Evolutionary conservation across 2,113 vertebrate species (phyloP).

Genomic region (Leucopsar rothschildi): DNA sequence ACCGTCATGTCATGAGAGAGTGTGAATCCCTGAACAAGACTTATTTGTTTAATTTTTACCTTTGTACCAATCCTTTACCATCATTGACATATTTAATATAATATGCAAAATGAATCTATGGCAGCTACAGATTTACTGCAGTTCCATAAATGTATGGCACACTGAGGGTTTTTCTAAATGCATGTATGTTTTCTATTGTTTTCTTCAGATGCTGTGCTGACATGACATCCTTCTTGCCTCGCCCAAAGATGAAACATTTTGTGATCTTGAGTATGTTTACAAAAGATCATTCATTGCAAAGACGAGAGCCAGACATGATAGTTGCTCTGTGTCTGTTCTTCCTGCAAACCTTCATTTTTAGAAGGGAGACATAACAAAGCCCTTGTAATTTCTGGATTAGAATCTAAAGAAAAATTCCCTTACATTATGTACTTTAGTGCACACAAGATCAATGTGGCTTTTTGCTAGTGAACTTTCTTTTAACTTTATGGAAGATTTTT

Average conservation of each 20-base stretch:
- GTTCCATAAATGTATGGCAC: not conserved
- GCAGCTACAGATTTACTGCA: not conserved
- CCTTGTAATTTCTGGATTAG: not conserved
- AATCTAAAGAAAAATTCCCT: constrained; percentile 28
- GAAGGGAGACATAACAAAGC: not conserved
- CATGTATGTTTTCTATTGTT: not conserved
- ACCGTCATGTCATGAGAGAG: not conserved
- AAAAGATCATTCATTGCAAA: constrained; percentile 11
- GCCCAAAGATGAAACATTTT: constrained; percentile 29
- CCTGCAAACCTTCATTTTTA: not conserved
- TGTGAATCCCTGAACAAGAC: not conserved
- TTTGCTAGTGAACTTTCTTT: not conserved
- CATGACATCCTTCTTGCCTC: constrained; percentile 3
- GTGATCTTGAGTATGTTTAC: constrained; percentile 27
- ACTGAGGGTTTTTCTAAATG: constrained; percentile 11
- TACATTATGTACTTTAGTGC: not conserved
- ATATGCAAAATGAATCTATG: not conserved
- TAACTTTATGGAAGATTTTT: not conserved
- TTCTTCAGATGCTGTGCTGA: constrained; percentile 24
- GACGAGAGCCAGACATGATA: constrained; percentile 24
- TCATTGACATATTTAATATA: not conserved
- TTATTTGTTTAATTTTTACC: not conserved
- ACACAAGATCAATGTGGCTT: not conserved
- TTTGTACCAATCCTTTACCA: not conserved
- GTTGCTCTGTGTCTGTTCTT: not conserved